Base-by-base conservation (phyloP, 2,113 vertebrate genomes). In the Corydoras sp. region DNA sequence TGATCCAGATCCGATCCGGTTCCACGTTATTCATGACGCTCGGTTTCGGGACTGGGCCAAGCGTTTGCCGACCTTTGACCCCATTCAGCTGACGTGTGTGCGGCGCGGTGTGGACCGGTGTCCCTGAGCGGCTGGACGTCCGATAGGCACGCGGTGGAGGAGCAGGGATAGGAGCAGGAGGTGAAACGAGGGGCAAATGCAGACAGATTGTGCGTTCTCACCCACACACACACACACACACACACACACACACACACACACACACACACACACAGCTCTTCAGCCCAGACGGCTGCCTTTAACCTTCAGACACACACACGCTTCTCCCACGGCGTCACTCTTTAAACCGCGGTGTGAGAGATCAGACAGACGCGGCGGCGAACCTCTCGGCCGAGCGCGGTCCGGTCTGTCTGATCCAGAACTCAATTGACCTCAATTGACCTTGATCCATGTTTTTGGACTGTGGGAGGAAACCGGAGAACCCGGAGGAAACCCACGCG, bases 41-140 rank as follows among this genome's bases (percentile, higher is more conserved):
- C 48, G 18, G n/a, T 51, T 61, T 54, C 67, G 79, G 79, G 77
- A 80, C 82, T 74, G 84, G 84, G 83, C 82, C 85, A 90, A 90
- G 89, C 89, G 88, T 89, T 90, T 90, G 84, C 83, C 77, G 83
- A 85, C 85, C 88, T 85, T 82, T 81, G 82, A 88, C 83, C 82
- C 81, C 81, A 83, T 86, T 87, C 81, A 81, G 78, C 82, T 78
- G 77, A 79, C 81, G 70, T 90, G 86, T 90, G 90, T 90, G 85
- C 83, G 76, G 83, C 83, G 50, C 35, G 58, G 56, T 35, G 66
- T 14, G 2, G 18, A 48, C 73, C 71, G 80, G 74, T 80, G 86
- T 85, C 88, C 87, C 85, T 89, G 86, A 84, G 81, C 60, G 79
- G 73, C 75, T 69, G 30, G 77, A 78, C 72, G 78, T 73, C 83